Percentiles rank a stretch among this genome's conserved stretches.
These are phyloP conservation scores for Hetaerina americana DNA, from an alignment of 1,140 invertebrate genomes.

Conservation along the genomic window DNA sequence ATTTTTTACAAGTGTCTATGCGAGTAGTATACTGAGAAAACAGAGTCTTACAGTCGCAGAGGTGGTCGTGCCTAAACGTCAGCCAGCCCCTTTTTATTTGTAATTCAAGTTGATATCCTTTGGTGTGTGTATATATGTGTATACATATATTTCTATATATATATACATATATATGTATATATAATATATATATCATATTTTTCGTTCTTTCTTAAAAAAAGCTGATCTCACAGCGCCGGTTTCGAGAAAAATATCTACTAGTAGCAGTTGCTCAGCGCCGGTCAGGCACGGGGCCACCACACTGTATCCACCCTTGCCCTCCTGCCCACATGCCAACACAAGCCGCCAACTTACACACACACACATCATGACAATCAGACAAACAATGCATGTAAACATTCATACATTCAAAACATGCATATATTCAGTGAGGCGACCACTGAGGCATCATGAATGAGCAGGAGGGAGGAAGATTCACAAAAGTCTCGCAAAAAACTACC, in stretches of 20 bases:
- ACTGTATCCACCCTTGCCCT: not conserved
- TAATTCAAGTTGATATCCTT: not conserved
- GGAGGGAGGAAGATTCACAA: not conserved
- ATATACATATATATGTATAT: not conserved
- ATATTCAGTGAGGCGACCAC: not conserved
- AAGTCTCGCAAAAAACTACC: not conserved
- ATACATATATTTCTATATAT: not conserved
- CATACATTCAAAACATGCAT: not conserved
- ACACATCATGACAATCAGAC: not conserved
- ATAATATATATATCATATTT: not conserved
- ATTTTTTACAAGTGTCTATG: conserved; percentile 13
- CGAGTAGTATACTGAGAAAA: conserved; percentile 6
- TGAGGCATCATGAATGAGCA: not conserved
- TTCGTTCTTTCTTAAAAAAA: not conserved
- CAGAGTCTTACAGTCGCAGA: conserved; percentile 9
- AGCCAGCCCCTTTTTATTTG: not conserved
- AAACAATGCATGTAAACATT: not conserved
- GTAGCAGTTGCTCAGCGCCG: not conserved
- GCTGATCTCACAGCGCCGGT: conserved; percentile 4
- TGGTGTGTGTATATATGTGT: not conserved
- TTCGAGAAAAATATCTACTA: conserved; percentile 6
- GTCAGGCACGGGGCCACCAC: not conserved
- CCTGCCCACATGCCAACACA: not conserved
- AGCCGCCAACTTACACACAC: not conserved
- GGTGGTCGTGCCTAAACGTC: conserved; percentile 2